Base-by-base conservation (phyloP, 2,888 invertebrate species). In the Agriopis aurantiaria region DNA sequence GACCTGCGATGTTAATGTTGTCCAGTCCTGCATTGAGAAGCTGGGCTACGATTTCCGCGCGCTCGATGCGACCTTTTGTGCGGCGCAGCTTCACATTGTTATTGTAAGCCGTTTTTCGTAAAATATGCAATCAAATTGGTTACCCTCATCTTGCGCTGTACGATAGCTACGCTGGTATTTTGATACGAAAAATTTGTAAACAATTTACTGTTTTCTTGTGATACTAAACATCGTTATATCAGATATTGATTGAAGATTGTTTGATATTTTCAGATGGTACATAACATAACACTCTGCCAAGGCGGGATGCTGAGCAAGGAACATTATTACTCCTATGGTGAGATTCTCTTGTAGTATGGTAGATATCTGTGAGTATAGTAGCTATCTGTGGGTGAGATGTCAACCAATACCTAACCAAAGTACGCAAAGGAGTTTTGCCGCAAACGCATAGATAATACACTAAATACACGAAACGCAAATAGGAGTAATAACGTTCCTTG, bases 61-160 rank as follows among this genome's bases (percentile, higher is more conserved):
- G 75, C 74, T 72, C 75, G 75, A 74, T 76, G 71, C 68, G 77
- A 76, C 76, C 81, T 78, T 77, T 82, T 82, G 80, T 81, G 80
- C 76, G 75, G 67, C 73, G 75, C 70, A 73, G 72, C 71, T 73
- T 68, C 73, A 67, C 72, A 73, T 75, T 76, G 77, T 77, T 78
- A 75, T 77, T 77, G 75, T 79, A 75, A 78, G 77, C 62, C 67
- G 71, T 75, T 77, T 77, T 79, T 70, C 71, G 71, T 76, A 71
- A 75, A 73, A 75, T 74, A 76, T 75, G 75, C 75, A 75, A 75
- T 75, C 72, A 72, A 77, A 72, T 71, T 65, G 66, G 74, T 71
- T 62, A 68, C 63, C 62, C 62, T 69, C 56, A 70, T 71, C 68
- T 67, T 69, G 59, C 68, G 68, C 68, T 72, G 70, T 73, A 65